Conservation (phyloP, 2,113 vertebrate genomes). For the Oreotrochilus melanogaster region DNA sequence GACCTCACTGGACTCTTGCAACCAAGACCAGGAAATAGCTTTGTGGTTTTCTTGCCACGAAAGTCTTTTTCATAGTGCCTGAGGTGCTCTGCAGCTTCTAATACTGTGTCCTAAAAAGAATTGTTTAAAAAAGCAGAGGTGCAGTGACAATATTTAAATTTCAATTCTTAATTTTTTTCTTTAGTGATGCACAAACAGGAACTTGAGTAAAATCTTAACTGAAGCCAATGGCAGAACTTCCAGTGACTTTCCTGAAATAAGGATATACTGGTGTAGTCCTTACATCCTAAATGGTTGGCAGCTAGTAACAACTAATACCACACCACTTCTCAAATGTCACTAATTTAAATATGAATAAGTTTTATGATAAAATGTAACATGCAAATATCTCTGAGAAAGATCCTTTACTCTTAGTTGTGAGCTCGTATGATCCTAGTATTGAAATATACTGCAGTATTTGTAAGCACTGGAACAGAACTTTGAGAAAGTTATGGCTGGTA, state of each 20-base stretch:
- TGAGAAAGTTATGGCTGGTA: background rate
- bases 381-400: background rate
- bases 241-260: background rate
- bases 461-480: background rate
- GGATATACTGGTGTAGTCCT: background rate
- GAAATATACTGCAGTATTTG: background rate
- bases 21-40: slow-evolving; percentile 29
- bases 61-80: background rate
- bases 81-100: background rate
- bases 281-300: background rate
- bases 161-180: background rate
- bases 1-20: slow-evolving; percentile 25
- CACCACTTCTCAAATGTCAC: background rate
- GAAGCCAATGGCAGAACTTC: background rate
- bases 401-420: background rate
- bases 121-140: background rate
- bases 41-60: background rate
- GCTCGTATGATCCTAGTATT: background rate
- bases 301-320: background rate
- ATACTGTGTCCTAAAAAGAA: background rate
- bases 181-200: background rate
- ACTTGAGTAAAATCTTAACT: background rate
- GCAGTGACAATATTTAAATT: background rate
- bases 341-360: background rate
- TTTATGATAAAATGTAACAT: background rate